Conservation (phyloP, 2,797 vertebrate genomes). For the Sitta carolinensis region DNA sequence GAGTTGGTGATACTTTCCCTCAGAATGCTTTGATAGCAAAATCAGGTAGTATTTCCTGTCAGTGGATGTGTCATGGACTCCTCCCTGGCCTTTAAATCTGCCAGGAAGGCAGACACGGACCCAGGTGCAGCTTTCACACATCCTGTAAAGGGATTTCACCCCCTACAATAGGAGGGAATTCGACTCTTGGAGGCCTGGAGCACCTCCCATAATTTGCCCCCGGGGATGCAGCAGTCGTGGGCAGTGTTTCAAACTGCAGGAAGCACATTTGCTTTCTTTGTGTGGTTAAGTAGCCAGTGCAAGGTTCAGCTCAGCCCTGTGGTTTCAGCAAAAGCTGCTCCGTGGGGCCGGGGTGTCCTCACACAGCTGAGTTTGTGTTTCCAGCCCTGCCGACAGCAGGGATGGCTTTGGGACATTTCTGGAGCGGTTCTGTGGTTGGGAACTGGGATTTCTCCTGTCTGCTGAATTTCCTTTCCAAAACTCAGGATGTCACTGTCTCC, state of each 20-base stretch:
- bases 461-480: slow-evolving; percentile 14
- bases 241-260: slow-evolving; percentile 51
- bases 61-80: slow-evolving; percentile 11
- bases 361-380: slow-evolving; percentile 14
- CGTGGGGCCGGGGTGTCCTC: neutral
- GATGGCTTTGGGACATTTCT: neutral
- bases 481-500: neutral
- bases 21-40: slow-evolving; percentile 35
- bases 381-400: neutral
- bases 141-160: slow-evolving; percentile 64
- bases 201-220: slow-evolving; percentile 50
- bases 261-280: slow-evolving; percentile 51
- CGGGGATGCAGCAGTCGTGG: neutral
- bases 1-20: neutral
- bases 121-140: slow-evolving; percentile 67
- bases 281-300: slow-evolving; percentile 41
- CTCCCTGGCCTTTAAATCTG: slow-evolving; percentile 69
- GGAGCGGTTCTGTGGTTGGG: neutral
- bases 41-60: slow-evolving; percentile 60
- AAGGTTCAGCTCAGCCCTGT: slow-evolving; percentile 44
- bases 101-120: slow-evolving; percentile 36
- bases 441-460: slow-evolving; percentile 50
- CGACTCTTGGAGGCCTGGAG: slow-evolving; percentile 22
- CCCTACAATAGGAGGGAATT: slow-evolving; percentile 46
- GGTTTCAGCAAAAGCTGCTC: slow-evolving; percentile 43